Conservation (phyloP, 2,113 vertebrate genomes). For the Forbesichthys agassizii region DNA sequence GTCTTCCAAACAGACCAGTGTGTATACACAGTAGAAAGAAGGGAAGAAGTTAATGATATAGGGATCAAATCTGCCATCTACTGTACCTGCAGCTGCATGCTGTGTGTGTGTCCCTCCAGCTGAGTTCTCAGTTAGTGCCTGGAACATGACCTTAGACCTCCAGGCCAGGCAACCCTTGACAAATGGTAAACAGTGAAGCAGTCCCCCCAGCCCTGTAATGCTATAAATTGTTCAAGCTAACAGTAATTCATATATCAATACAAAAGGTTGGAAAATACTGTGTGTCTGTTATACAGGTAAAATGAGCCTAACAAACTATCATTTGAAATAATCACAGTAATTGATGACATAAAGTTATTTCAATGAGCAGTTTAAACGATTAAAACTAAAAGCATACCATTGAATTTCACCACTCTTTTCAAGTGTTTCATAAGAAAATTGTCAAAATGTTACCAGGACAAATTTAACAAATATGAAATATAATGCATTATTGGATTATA, state of each 20-base stretch:
- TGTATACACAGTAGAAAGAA: background rate
- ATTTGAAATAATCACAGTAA: background rate
- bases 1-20: background rate
- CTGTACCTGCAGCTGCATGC: slow-evolving; percentile 52
- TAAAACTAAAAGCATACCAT: too few species aligned
- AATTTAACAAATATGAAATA: too few species aligned
- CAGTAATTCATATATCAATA: too few species aligned
- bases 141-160: slow-evolving; percentile 62
- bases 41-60: background rate
- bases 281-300: too few species aligned
- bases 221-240: slow-evolving; percentile 44
- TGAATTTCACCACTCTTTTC: too few species aligned
- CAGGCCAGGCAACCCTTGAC: slow-evolving; percentile 52
- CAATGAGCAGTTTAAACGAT: background rate
- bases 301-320: background rate
- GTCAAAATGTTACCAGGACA: too few species aligned
- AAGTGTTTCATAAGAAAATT: background rate
- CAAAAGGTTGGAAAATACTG: too few species aligned
- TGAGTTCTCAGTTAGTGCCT: slow-evolving; percentile 69
- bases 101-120: slow-evolving; percentile 55
- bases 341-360: background rate
- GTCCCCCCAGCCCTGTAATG: slow-evolving; percentile 9
- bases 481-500: too few species aligned
- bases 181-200: slow-evolving; percentile 53
- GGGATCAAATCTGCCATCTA: slow-evolving; percentile 42